Evolutionary conservation across 2,797 vertebrate species (phyloP), one percentile per base, ranked within the genome.

Genomic region (Apodemus agrarius): DNA sequence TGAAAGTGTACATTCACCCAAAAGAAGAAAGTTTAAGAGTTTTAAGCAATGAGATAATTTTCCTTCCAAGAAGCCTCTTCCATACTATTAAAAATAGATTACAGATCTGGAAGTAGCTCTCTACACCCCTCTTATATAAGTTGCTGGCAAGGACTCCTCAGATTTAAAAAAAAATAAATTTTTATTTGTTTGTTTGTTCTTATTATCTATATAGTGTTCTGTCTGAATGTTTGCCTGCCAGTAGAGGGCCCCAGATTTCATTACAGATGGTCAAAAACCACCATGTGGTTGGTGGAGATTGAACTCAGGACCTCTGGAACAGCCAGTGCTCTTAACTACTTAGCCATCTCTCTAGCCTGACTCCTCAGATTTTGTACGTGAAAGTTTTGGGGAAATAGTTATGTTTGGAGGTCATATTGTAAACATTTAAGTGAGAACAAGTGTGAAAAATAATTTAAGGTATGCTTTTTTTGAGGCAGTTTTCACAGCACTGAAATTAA

Each of bases 401-500:
- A 43, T 16, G 83, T 13, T 80, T 49, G 17, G 40, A 94, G 43
- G 8, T 82, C 12, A 95, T 11, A 89, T 85, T 85, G 2, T 74
- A 93, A 86, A 78, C n/a, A 63, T 79, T 69, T 59, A 49, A 74
- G 9, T 93, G 82, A 75, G 52, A 93, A 86, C 10, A 79, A 75
- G 24, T 54, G 52, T 43, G 49, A 54, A 61, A 72, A 79, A 26
- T 19, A 54, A 37, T 40, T 90, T 82, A 34, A 24, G 84, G 65
- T 26, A 22, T 46, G 14, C 24, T 72, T 0, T 22, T 22, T 78
- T 95, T 63, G 52, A 96, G 40, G 75, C 65, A 87, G 19, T 93
- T 82, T 78, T 87, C 72, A 93, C 10, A n/a, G 61, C 75, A 89
- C 6, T 43, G 57, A 94, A 75, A 94, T 93, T 40, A 72, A 93